Evolutionary conservation across 2,113 vertebrate species (phyloP).

Genomic region (Etheostoma spectabile): DNA sequence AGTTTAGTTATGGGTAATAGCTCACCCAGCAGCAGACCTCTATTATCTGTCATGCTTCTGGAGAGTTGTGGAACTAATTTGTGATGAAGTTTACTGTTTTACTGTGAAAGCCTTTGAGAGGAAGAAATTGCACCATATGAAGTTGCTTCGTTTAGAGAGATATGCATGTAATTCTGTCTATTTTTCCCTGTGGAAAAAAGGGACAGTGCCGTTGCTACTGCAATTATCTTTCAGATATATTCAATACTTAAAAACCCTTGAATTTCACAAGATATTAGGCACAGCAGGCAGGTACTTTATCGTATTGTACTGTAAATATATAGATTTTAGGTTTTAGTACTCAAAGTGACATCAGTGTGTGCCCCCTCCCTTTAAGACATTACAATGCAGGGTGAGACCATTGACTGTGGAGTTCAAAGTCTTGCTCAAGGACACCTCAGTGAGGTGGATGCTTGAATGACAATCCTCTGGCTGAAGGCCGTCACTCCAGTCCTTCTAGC

Average conservation of each 20-base stretch:
- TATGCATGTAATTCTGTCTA: neutral
- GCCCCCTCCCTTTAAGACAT: neutral
- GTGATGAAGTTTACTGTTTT: conserved; percentile 41
- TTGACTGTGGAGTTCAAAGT: neutral
- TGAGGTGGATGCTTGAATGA: conserved; percentile 8
- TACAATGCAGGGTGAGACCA: neutral
- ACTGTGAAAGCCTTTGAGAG: conserved; percentile 25
- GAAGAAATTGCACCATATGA: conserved; percentile 16
- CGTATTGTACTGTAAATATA: neutral
- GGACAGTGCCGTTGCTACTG: neutral
- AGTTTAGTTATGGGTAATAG: conserved; percentile 65
- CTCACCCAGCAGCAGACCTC: conserved; percentile 50
- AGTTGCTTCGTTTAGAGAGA: conserved; percentile 5
- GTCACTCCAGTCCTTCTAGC: conserved; percentile 1
- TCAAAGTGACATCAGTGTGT: neutral
- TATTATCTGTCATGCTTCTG: conserved; percentile 57
- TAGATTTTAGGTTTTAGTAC: neutral
- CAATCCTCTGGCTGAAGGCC: conserved; percentile 10
- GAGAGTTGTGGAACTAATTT: conserved; percentile 64
- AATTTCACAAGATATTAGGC: conserved; percentile 2
- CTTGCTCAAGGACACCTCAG: conserved; percentile 15
- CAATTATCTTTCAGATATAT: conserved; percentile 1
- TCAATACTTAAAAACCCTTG: neutral
- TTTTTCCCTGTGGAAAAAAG: neutral
- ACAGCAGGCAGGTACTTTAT: conserved; percentile 8